These are phyloP conservation scores for Altica lythri DNA, from an alignment of 2,888 invertebrate genomes.

Conservation along the genomic window DNA sequence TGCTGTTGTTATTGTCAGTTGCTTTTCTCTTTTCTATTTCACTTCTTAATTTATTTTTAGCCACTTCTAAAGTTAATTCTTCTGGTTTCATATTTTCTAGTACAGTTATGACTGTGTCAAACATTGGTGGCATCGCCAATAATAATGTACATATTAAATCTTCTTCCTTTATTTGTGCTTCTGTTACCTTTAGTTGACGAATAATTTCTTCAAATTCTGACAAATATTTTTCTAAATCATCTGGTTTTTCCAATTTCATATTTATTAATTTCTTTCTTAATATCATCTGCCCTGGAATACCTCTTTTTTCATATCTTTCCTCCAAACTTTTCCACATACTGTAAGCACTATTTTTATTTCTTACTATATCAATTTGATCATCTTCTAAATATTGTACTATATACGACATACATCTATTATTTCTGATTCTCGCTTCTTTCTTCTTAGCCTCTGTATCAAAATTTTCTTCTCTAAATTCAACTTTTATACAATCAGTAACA, in stretches of 20 bases:
- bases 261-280: too few relatives aligned
- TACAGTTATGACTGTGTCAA: too few relatives aligned
- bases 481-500: background rate
- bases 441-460: background rate
- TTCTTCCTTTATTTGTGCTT: background rate
- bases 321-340: background rate
- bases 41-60: too few relatives aligned
- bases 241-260: background rate
- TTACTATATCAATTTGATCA: background rate
- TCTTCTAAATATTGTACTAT: too few relatives aligned
- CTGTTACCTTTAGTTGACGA: background rate
- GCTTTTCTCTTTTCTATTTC: too few relatives aligned
- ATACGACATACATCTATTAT: too few relatives aligned
- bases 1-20: too few relatives aligned
- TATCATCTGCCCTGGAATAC: background rate
- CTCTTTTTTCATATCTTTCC: background rate
- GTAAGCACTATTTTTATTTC: background rate
- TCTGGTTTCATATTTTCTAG: too few relatives aligned
- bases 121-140: too few relatives aligned
- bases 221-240: background rate
- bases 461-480: background rate
- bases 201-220: background rate
- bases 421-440: too few relatives aligned
- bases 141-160: too few relatives aligned
- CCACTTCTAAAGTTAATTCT: too few relatives aligned